Evolutionary conservation across 2,113 vertebrate species (phyloP).

Genomic region (Andinoacara biseriatus): DNA sequence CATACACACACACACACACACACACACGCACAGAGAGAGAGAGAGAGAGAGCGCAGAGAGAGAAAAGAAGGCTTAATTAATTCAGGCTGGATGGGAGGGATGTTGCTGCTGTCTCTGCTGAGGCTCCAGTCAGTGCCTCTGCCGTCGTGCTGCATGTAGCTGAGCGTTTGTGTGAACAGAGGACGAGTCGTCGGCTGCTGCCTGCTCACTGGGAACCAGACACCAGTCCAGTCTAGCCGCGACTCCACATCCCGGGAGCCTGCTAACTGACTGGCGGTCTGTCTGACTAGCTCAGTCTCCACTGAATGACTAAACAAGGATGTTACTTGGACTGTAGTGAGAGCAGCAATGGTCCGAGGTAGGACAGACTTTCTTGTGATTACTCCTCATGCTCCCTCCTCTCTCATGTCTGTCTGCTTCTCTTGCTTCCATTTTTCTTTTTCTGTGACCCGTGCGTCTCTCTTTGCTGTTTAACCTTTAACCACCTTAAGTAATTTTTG

Average conservation of each 20-base stretch:
- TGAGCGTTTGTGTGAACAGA: constrained; percentile 38
- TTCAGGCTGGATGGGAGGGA: constrained; percentile 76
- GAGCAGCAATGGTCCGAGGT: constrained; percentile 61
- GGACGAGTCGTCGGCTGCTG: constrained; percentile 33
- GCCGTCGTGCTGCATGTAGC: constrained; percentile 60
- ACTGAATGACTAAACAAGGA: background rate
- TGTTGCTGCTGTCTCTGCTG: constrained; percentile 60
- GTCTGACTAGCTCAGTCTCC: background rate
- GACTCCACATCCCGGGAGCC: constrained; percentile 3
- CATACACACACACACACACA: no score
- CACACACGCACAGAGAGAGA: constrained; percentile 16
- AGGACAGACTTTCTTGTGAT: constrained; percentile 47
- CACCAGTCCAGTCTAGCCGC: constrained; percentile 8
- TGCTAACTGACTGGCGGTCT: background rate
- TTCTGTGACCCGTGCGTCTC: constrained; percentile 1
- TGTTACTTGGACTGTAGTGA: constrained; percentile 17
- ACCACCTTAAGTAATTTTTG: background rate
- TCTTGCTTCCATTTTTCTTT: background rate
- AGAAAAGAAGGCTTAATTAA: constrained; percentile 69
- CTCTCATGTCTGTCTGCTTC: constrained; percentile 5
- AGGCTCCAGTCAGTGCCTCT: constrained; percentile 56
- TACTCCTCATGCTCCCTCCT: background rate
- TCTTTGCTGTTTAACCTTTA: background rate
- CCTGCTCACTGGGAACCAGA: constrained; percentile 37
- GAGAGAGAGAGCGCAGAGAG: background rate